phyloP scores from a whole-genome alignment of 2,888 invertebrate genomes.

The Yponomeuta plumbellus region DNA sequence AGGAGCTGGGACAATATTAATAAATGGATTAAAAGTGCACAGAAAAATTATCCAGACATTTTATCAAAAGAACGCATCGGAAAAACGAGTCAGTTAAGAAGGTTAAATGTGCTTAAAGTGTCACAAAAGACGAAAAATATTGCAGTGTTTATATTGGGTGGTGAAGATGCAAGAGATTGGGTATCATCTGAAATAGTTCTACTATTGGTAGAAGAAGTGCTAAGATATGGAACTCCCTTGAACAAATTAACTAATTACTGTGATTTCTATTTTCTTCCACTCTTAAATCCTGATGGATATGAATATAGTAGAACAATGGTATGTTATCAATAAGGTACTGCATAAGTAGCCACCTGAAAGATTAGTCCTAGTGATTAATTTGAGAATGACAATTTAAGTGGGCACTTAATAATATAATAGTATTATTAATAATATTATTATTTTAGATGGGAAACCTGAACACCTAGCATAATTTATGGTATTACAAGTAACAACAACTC shows the following conservation, averaged over 20 bases:
- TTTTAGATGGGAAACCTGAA: no score
- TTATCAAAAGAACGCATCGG: slow-evolving; percentile 43
- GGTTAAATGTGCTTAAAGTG: slow-evolving; percentile 24
- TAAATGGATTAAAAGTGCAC: slow-evolving; percentile 35
- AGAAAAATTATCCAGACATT: slow-evolving; percentile 24
- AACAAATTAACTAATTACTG: slow-evolving; percentile 34
- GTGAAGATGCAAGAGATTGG: slow-evolving; percentile 61
- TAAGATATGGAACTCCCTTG: slow-evolving; percentile 29
- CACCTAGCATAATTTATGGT: no score
- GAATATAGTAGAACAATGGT: slow-evolving; percentile 48
- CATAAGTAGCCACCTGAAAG: no score
- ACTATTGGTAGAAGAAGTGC: slow-evolving; percentile 38
- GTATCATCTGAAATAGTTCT: slow-evolving; percentile 47
- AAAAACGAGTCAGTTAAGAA: slow-evolving; percentile 34
- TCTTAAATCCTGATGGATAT: slow-evolving; percentile 67
- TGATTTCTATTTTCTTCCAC: slow-evolving; percentile 55
- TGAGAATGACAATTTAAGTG: no score
- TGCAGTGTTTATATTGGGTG: slow-evolving; percentile 51
- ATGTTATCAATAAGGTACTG: slow-evolving; percentile 19
- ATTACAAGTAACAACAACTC: no score
- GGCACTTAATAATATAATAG: no score
- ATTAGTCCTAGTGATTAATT: no score
- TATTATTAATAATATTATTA: no score
- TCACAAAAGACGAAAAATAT: neutral
- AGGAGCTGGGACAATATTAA: slow-evolving; percentile 33